Percentiles rank a stretch among this genome's conserved stretches.
Evolutionary conservation across 2,888 invertebrate species (phyloP).

Genomic region (Limnephilus lunatus): DNA sequence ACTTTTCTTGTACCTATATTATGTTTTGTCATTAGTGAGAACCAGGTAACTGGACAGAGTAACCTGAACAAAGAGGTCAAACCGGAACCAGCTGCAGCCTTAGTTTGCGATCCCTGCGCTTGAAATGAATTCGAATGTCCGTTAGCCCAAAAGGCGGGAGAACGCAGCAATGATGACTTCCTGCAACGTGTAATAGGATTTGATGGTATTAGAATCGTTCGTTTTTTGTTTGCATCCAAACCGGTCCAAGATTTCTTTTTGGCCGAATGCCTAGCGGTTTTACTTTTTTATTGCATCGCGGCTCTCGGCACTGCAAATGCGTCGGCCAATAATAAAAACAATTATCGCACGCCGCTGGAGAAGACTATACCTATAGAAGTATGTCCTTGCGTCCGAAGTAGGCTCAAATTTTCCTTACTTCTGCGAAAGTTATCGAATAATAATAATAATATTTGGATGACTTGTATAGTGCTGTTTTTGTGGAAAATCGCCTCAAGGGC

Average conservation of each 20-base stretch:
- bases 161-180: conserved; percentile 54
- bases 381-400: neutral
- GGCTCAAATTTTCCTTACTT: neutral
- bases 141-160: conserved; percentile 58
- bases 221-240: conserved; percentile 48
- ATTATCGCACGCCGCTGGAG: neutral
- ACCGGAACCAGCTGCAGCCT: neutral
- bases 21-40: no score
- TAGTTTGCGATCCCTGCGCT: neutral
- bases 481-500: no score
- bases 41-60: no score
- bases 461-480: no score
- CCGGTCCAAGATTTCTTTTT: conserved; percentile 47
- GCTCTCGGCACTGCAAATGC: conserved; percentile 29
- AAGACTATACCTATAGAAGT: neutral
- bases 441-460: no score
- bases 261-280: conserved; percentile 25
- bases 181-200: conserved; percentile 58
- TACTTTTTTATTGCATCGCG: conserved; percentile 31
- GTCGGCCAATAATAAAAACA: neutral
- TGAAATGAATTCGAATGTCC: conserved; percentile 54
- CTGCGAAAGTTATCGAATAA: neutral
- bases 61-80: no score
- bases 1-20: no score
- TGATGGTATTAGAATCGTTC: conserved; percentile 47